Evolutionary conservation across 1,140 invertebrate genomes (phyloP), one percentile per base, ranked within the genome.

Genomic region (Ceratosolen solmsi): DNA sequence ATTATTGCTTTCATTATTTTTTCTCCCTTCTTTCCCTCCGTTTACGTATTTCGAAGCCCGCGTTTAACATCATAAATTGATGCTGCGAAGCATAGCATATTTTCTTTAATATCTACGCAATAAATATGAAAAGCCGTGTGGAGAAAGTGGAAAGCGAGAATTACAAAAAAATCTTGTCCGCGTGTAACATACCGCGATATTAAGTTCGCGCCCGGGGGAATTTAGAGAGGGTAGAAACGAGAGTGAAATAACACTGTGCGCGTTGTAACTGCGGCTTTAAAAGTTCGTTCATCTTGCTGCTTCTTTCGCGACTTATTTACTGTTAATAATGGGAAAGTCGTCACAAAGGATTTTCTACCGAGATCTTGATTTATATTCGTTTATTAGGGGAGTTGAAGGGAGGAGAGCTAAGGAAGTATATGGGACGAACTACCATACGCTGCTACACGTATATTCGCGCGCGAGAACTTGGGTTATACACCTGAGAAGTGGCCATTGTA

Each of bases 261-360:
- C 46, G 38, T 22, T 54, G 13, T 79, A 70, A 60, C 63, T 17
- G 63, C 20, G 78, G 78, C 38, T 72, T 72, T 80, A 72, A 80
- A 80, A 80, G 33, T 80, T 73, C 46, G 41, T 36, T 72, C 51
- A 11, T 72, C 51, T 72, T 36, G 13, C 54, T 41, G 2, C 27
- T 58, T 54, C 76, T 70, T 30, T 79, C 30, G n/a, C 27, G 20
- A 38, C 63, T 82, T 82, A 82, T 82, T 82, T 76, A 76, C 73
- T 54, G 60, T 76, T 82, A 82, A 82, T 82, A 82, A 82, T 60
- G 80, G 63, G 11, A 82, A 70, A 71, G 25, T 76, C 80, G 63
- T 81, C 80, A 82, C 73, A 76, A 76, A 82, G 51, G 65, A 71
- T 82, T 76, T 75, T 71, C 79, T 41, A 25, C 33, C 13, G 33